Evolutionary conservation across 2,113 vertebrate species (phyloP).

Genomic region (Bufo gargarizans): DNA sequence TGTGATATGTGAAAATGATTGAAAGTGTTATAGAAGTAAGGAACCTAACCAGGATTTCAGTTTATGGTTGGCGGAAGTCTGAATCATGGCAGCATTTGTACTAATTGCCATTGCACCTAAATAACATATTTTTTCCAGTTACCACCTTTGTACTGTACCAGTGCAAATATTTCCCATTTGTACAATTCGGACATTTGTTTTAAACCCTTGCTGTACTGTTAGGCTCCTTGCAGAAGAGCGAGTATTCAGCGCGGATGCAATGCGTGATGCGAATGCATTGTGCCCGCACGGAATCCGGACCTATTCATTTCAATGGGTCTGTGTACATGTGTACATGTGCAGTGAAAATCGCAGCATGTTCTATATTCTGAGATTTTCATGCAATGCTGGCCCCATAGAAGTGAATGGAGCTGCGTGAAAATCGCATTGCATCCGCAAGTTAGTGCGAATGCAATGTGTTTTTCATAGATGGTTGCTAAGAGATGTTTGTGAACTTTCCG

Average conservation of each 20-base stretch:
- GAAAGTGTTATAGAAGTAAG: background rate
- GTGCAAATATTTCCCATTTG: background rate
- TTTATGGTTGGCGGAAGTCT: background rate
- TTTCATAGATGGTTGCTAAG: too few relatives aligned
- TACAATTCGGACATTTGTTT: background rate
- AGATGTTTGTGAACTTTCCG: too few relatives aligned
- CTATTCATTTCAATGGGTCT: too few relatives aligned
- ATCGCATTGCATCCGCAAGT: too few relatives aligned
- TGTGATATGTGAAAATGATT: background rate
- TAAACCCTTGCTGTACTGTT: background rate
- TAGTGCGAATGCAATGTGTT: too few relatives aligned
- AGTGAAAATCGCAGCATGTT: too few relatives aligned
- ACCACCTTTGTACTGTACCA: background rate
- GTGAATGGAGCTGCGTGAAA: too few relatives aligned
- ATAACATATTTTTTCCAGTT: background rate
- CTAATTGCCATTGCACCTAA: background rate
- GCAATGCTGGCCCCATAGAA: too few relatives aligned
- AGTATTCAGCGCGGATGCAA: too few relatives aligned
- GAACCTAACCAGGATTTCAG: background rate
- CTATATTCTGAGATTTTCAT: fast-evolving
- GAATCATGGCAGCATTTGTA: background rate
- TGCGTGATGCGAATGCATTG: too few relatives aligned
- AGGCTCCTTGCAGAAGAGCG: background rate
- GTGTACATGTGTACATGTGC: too few relatives aligned
- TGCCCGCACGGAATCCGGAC: too few relatives aligned